A percentile compares a stretch with the other conserved stretches of the same genome.
Conservation (phyloP, 2,113 vertebrate genomes). For the Peromyscus leucopus region DNA sequence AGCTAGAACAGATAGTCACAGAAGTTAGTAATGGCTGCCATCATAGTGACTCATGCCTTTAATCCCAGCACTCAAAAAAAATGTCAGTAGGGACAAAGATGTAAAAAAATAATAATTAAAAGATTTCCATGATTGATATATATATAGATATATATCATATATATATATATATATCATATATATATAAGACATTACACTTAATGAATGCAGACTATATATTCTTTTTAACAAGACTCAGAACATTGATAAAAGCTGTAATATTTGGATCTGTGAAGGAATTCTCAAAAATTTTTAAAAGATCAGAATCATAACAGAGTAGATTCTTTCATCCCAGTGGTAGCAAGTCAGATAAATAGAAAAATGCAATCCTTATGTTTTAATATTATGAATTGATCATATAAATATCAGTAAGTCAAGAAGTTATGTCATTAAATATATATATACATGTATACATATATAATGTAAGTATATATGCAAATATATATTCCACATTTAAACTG, state of each 20-base stretch:
- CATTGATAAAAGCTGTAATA: not conserved
- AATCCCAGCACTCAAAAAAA: not conserved
- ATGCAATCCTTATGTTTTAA: not conserved
- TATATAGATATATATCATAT: not conserved
- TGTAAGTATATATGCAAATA: not conserved
- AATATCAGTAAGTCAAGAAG: not conserved
- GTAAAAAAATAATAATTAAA: not conserved
- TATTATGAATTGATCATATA: constrained; percentile 40
- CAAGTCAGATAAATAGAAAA: constrained; percentile 24
- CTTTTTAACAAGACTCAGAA: not conserved
- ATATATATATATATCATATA: not conserved
- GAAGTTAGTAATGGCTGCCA: not conserved
- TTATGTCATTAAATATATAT: not conserved
- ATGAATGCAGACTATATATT: not conserved
- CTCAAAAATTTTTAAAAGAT: constrained; percentile 33
- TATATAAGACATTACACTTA: not conserved
- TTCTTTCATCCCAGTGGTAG: constrained; percentile 10
- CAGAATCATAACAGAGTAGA: not conserved
- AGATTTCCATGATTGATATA: not conserved
- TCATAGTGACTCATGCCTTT: not conserved
- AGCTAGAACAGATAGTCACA: constrained; percentile 8
- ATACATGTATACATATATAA: not conserved
- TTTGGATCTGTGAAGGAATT: constrained; percentile 26
- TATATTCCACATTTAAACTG: not conserved
- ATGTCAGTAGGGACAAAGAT: not conserved